Percentiles rank a stretch among this genome's conserved stretches.
phyloP scores from a whole-genome alignment of 37 sponge, comb jelly and placozoan species.

The Eunapius fragilis region DNA sequence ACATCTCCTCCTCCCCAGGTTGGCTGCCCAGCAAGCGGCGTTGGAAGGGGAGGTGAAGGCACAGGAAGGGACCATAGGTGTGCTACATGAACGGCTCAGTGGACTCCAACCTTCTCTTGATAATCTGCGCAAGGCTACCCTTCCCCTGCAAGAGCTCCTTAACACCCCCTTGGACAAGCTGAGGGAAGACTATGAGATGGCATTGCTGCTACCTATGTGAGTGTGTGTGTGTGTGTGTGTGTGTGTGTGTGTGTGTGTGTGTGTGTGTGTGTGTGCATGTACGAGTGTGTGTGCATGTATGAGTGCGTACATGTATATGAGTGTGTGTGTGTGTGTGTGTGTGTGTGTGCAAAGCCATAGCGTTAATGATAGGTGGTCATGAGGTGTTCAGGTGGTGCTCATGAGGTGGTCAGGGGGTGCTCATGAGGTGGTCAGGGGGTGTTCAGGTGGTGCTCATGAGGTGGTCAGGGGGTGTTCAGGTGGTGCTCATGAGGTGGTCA shows the following conservation, averaged over 20 bases:
- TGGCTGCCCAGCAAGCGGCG: conserved; percentile 24
- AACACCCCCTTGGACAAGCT: conserved; percentile 55
- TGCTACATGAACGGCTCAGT: conserved; percentile 37
- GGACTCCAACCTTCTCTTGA: conserved; percentile 65
- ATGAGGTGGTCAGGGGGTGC: neutral
- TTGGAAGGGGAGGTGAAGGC: conserved; percentile 25
- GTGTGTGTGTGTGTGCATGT: neutral
- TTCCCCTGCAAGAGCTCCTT: conserved; percentile 75
- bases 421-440: neutral
- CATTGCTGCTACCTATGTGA: conserved; percentile 62
- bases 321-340: neutral
- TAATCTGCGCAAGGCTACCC: conserved; percentile 50
- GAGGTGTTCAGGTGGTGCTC: neutral
- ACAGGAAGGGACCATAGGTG: conserved; percentile 31
- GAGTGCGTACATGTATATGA: neutral
- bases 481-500: too few species aligned
- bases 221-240: neutral
- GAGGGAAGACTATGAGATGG: conserved; percentile 53
- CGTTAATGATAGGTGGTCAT: neutral
- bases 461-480: too few species aligned
- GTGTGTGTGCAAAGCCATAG: neutral
- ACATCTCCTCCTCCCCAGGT: conserved; percentile 22
- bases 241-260: neutral
- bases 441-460: too few species aligned
- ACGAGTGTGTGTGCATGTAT: neutral